A percentile compares a stretch with the other conserved stretches of the same genome.
Evolutionary conservation across 2,113 vertebrate species (phyloP).

Genomic region (Oreochromis aureus): DNA sequence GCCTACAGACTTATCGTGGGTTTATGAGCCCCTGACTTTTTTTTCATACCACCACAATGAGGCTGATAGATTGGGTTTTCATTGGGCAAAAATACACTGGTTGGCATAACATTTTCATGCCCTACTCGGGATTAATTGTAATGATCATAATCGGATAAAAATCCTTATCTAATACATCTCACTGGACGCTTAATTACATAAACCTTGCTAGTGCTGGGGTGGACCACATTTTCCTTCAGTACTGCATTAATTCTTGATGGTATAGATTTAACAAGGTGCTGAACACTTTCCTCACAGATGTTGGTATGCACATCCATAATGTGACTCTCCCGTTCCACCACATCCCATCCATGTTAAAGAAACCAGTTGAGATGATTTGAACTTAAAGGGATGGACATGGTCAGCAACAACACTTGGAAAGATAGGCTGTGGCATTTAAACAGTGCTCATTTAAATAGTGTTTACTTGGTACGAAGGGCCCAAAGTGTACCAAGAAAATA

Average conservation of each 20-base stretch:
- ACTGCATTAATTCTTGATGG: not conserved
- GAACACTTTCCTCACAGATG: not conserved
- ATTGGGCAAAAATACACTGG: not conserved
- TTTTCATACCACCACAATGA: not conserved
- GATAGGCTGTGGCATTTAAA: not conserved
- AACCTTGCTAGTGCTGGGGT: not conserved
- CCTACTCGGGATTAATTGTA: not conserved
- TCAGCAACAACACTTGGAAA: fast-evolving
- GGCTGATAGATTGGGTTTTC: not conserved
- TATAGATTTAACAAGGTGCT: not conserved
- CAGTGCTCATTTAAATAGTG: not conserved
- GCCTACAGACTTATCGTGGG: not conserved
- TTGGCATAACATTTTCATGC: not conserved
- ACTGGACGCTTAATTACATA: not conserved
- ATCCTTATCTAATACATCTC: not conserved
- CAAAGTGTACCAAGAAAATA: not conserved
- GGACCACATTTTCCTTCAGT: not conserved
- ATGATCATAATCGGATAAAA: not conserved
- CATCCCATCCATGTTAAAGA: not conserved
- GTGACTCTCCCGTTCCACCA: not conserved
- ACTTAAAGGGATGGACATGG: not conserved
- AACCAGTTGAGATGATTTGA: not conserved
- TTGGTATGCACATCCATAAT: not conserved
- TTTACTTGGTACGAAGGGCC: not conserved
- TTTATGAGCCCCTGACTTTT: not conserved